These are phyloP conservation scores for Amniataba percoides DNA, from an alignment of 2,797 vertebrate species.

Conservation along the genomic window DNA sequence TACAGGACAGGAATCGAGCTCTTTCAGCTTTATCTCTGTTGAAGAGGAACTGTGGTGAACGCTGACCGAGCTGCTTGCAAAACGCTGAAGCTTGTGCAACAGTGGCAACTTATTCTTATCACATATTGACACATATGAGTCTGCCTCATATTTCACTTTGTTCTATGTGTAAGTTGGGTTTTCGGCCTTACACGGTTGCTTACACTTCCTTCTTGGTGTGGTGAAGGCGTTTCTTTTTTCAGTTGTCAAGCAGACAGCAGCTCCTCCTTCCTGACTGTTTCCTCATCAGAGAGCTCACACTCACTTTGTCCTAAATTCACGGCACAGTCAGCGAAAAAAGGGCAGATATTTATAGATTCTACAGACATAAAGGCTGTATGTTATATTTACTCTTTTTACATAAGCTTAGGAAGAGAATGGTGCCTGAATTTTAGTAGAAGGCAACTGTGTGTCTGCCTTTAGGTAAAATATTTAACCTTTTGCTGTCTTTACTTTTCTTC, in stretches of 20 bases:
- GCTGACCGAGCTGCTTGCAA: constrained; percentile 15
- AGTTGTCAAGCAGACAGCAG: neutral
- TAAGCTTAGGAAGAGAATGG: neutral
- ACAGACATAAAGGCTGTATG: neutral
- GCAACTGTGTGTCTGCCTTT: neutral
- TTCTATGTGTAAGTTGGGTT: neutral
- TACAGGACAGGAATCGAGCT: neutral
- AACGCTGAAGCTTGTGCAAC: constrained; percentile 5
- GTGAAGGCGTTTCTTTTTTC: constrained; percentile 12
- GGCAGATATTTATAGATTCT: neutral
- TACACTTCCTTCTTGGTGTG: constrained; percentile 49
- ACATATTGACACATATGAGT: neutral
- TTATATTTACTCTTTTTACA: neutral
- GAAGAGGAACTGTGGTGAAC: neutral
- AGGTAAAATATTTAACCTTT: neutral
- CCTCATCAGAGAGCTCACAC: neutral
- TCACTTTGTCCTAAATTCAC: neutral
- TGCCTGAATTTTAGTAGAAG: neutral
- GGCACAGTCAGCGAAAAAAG: no score
- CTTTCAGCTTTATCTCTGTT: neutral
- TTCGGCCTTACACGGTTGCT: constrained; percentile 17
- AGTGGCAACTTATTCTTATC: neutral
- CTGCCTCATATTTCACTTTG: neutral
- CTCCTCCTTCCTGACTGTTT: neutral
- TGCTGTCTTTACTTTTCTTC: neutral